Conservation (phyloP, 64 coral and sea anemone species). For the Dendronephthya gigantea region DNA sequence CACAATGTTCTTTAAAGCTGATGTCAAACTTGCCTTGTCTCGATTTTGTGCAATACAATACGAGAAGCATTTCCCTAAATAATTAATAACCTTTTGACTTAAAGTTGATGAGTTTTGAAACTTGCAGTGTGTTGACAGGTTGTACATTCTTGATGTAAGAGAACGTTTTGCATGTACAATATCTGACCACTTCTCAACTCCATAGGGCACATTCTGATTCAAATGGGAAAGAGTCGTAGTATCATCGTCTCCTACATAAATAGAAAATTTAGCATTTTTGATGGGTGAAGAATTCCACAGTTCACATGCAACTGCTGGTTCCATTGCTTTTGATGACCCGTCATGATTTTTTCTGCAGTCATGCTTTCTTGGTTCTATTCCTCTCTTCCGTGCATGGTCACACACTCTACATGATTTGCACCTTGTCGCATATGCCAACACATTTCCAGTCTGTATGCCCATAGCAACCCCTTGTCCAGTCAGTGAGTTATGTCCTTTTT, state of each 20-base stretch:
- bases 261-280: constrained; percentile 42
- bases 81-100: neutral
- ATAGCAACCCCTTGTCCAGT: constrained; percentile 52
- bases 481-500: constrained; percentile 32
- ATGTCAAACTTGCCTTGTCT: neutral
- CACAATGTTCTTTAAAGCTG: neutral
- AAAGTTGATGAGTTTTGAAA: neutral
- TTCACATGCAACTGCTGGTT: constrained; percentile 30
- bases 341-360: constrained; percentile 59
- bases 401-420: constrained; percentile 39
- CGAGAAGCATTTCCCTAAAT: neutral
- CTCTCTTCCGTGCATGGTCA: constrained; percentile 24
- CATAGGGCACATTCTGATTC: constrained; percentile 16
- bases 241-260: constrained; percentile 62
- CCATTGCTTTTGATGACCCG: constrained; percentile 64
- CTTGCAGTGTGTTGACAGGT: constrained; percentile 5
- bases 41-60: neutral
- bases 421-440: constrained; percentile 41
- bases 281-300: constrained; percentile 35
- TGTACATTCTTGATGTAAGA: constrained; percentile 28
- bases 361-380: constrained; percentile 34
- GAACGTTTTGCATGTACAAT: constrained; percentile 32
- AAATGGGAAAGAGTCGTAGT: constrained; percentile 48
- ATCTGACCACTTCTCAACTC: constrained; percentile 30
- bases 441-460: constrained; percentile 45